phyloP scores from a whole-genome alignment of 1,140 invertebrate genomes.

The Latrodectus geometricus region DNA sequence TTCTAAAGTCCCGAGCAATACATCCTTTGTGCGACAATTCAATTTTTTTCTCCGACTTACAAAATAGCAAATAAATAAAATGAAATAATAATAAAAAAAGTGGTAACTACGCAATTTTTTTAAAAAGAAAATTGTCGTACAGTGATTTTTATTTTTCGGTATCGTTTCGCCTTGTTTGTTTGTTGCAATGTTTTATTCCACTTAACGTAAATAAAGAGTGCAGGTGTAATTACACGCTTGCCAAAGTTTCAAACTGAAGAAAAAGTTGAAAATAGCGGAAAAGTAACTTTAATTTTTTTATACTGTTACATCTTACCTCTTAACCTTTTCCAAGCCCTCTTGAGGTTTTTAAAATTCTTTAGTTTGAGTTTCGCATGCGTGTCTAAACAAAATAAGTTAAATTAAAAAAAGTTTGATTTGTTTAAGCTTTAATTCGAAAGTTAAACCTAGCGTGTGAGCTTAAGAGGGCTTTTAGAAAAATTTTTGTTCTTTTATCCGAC shows the following conservation, averaged over 20 bases:
- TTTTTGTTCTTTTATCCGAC: not conserved
- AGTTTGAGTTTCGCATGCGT: not conserved
- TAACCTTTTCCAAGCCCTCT: constrained; percentile 6
- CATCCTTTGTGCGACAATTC: not conserved
- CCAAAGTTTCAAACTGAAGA: constrained; percentile 37
- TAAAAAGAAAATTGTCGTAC: not conserved
- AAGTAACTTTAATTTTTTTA: not conserved
- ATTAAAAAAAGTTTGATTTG: constrained; percentile 37
- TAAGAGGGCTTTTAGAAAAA: not conserved
- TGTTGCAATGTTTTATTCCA: constrained; percentile 35
- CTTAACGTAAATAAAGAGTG: constrained; percentile 32
- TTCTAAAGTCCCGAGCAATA: not conserved
- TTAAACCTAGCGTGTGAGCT: constrained; percentile 6
- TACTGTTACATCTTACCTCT: not conserved
- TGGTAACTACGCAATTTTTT: not conserved
- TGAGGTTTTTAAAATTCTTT: constrained; percentile 15
- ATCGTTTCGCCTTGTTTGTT: constrained; percentile 22
- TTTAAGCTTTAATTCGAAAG: constrained; percentile 46
- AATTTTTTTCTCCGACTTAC: constrained; percentile 8
- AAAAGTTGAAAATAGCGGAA: constrained; percentile 18
- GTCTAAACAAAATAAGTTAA: constrained; percentile 45
- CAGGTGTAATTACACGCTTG: constrained; percentile 60
- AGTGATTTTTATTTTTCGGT: not conserved
- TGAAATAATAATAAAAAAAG: not conserved
- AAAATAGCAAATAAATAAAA: not conserved